Evolutionary conservation across 2,888 invertebrate genomes (phyloP), one percentile per base, ranked within the genome.

Genomic region (Meteorus colon): DNA sequence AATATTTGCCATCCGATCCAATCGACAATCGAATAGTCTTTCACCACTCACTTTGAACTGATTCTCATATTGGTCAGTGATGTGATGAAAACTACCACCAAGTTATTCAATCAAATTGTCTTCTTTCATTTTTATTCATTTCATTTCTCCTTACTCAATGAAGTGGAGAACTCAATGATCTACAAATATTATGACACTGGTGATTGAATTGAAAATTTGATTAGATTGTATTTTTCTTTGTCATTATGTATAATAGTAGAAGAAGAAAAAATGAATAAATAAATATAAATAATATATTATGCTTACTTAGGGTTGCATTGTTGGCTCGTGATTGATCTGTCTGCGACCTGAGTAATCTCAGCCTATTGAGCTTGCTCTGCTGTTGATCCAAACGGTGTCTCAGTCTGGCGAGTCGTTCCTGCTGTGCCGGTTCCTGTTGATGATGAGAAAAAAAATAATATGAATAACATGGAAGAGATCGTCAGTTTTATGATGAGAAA

Each of bases 381-480:
- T 98, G 98, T 81, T 96, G 96, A 90, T 98, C 97, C 84, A 98
- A 96, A 83, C 97, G 94, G 88, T 98, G 97, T 83, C 97, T 93
- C 87, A 98, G 92, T 88, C 96, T 92, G 78, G 96, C 93, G 87
- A 97, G 91, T 83, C 96, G 93, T 90, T 97, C 97, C 86, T 96
- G 96, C 90, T 97, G 97, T 75, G 96, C 95, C 82, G 96, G 94
- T 88, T 95, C 93, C 92, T 93, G 90, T 67, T 83, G 86, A 69
- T 68, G 70, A 65, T 14, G 69, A 48, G 63, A 31, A 24, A 31
- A 66, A 59, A 71, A 4, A 59, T 37, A 4, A 1, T 6, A 29
- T 34, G 10, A 34, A 37, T n/a, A 34, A 65, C 34, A 63, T 63
- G n/a, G 34, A 34, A 19, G 37, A 63, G 37, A 19, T 24, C 8